Conservation (phyloP, 2,888 invertebrate genomes). For the Tineola bisselliella region DNA sequence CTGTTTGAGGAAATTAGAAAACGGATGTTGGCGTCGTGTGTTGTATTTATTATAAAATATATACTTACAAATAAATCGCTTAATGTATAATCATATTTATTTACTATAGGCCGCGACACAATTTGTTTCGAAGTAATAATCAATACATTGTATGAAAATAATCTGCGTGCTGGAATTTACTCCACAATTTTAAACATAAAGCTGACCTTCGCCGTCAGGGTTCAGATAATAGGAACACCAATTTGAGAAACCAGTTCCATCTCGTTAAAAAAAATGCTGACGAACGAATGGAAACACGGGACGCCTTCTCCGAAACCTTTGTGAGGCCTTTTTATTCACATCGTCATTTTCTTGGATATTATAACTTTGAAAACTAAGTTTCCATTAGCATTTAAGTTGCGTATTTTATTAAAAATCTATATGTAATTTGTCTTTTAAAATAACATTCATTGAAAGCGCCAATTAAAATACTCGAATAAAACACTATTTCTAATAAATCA, state of each 20-base stretch:
- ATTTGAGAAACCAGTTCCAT: slow-evolving; percentile 59
- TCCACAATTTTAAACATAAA: slow-evolving; percentile 51
- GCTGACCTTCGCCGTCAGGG: slow-evolving; percentile 56
- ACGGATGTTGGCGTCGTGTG: background rate
- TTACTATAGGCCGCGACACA: background rate
- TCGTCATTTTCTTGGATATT: background rate
- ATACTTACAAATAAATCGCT: too few species aligned
- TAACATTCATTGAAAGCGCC: too few species aligned
- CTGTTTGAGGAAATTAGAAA: background rate
- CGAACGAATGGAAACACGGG: slow-evolving; percentile 39
- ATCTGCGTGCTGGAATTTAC: slow-evolving; percentile 58
- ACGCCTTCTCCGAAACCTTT: slow-evolving; percentile 36
- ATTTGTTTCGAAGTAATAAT: background rate
- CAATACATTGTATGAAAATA: background rate
- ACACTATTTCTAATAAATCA: background rate
- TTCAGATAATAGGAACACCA: slow-evolving; percentile 62
- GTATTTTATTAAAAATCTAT: too few species aligned
- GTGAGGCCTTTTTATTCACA: slow-evolving; percentile 30
- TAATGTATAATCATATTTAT: too few species aligned
- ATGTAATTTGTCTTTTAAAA: too few species aligned
- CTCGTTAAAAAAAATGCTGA: slow-evolving; percentile 44
- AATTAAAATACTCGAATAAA: background rate
- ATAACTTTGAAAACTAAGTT: background rate
- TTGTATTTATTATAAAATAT: too few species aligned
- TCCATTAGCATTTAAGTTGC: too few species aligned